phyloP scores from a whole-genome alignment of 2,113 vertebrate genomes.

The Epinephelus lanceolatus region DNA sequence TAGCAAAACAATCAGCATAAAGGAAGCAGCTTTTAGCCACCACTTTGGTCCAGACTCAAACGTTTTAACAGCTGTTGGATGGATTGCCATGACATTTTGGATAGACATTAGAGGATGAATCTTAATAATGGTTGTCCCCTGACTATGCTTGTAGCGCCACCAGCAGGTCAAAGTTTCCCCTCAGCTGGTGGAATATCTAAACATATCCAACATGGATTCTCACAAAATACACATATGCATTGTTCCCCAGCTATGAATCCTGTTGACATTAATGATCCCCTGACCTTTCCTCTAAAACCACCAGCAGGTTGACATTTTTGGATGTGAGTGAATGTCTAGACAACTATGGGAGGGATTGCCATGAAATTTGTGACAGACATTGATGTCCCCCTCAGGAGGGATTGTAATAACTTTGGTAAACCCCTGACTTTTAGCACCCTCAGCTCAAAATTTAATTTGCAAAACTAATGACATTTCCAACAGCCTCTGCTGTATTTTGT shows the following conservation, averaged over 20 bases:
- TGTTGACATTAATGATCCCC: constrained; percentile 6
- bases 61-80: not conserved
- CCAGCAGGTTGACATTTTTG: constrained; percentile 8
- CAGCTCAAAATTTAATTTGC: not conserved
- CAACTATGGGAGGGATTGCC: not conserved
- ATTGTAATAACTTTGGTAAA: not conserved
- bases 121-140: not conserved
- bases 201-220: not conserved
- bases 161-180: not conserved
- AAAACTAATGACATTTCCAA: not conserved
- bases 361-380: not conserved
- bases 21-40: not conserved
- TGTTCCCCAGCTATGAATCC: not conserved
- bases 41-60: not conserved
- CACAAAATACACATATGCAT: constrained; percentile 9
- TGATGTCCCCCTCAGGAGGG: not conserved
- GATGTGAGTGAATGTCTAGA: constrained; percentile 2
- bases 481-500: not conserved
- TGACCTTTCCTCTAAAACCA: constrained; percentile 10
- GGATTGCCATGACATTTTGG: not conserved
- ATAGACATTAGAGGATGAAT: not conserved
- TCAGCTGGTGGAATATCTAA: not conserved
- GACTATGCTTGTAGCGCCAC: not conserved
- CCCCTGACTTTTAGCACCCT: not conserved
- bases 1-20: not conserved